Percentiles rank a stretch among this genome's conserved stretches.
These are phyloP conservation scores for Triplophysa tibetana DNA, from an alignment of 2,113 vertebrate genomes.

Conservation along the genomic window DNA sequence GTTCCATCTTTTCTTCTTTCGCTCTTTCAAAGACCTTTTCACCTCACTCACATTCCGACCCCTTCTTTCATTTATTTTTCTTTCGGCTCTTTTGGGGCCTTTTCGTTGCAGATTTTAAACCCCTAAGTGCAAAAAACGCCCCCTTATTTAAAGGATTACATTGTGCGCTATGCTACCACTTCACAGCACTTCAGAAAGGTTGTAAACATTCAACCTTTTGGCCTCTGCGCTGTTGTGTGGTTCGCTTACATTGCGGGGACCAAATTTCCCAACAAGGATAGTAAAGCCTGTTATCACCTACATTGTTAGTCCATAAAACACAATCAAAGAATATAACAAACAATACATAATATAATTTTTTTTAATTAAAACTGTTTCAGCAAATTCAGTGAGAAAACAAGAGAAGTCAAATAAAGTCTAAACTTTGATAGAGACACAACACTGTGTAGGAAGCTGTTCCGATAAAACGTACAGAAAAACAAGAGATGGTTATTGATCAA, in stretches of 20 bases:
- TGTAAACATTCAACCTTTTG: conserved; percentile 30
- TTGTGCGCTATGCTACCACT: conserved; percentile 28
- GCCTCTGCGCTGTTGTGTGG: not conserved
- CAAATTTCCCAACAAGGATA: no score
- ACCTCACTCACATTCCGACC: conserved; percentile 37
- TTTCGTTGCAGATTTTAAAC: conserved; percentile 15
- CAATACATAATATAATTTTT: no score
- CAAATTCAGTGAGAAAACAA: no score
- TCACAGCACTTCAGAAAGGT: conserved; percentile 26
- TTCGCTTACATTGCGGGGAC: no score
- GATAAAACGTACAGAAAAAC: not conserved
- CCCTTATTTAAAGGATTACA: conserved; percentile 33
- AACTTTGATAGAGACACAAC: no score
- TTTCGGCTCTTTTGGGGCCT: conserved; percentile 37
- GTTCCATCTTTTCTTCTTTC: conserved; percentile 30
- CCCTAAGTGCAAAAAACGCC: not conserved
- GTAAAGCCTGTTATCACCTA: no score
- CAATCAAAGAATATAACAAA: no score
- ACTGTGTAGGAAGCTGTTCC: not conserved
- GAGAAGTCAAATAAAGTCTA: no score
- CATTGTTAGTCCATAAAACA: no score
- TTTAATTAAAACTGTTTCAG: no score
- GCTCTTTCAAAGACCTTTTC: conserved; percentile 39
- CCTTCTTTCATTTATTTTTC: conserved; percentile 20
- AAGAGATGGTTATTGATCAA: no score